Conservation (phyloP, 2,797 vertebrate species). For the Thaleichthys pacificus region DNA sequence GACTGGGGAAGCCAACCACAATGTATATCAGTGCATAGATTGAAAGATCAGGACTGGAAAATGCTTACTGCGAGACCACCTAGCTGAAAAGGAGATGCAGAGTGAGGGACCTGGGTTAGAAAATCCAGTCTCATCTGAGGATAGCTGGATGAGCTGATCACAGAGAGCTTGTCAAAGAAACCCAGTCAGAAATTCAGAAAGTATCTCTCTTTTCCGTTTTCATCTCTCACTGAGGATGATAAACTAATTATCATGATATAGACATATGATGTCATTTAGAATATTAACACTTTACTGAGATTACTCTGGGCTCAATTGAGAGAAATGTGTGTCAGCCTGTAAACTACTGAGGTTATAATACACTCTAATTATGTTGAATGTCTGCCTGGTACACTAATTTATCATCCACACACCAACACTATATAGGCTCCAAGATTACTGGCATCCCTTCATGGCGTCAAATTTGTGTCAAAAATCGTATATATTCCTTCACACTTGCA, state of each 20-base stretch:
- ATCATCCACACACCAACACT: neutral
- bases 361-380: conserved; percentile 6
- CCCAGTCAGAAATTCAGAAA: conserved; percentile 26
- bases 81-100: conserved; percentile 40
- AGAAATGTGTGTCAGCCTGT: no score
- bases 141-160: conserved; percentile 32
- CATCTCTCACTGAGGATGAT: neutral
- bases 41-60: conserved; percentile 20
- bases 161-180: conserved; percentile 24
- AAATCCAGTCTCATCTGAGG: conserved; percentile 12
- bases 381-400: conserved; percentile 6
- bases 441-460: no score
- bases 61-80: conserved; percentile 52
- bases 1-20: no score
- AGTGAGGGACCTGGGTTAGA: conserved; percentile 35
- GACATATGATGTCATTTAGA: neutral
- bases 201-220: conserved; percentile 8
- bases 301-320: no score
- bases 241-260: neutral
- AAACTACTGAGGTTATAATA: neutral
- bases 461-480: no score
- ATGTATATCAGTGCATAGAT: no score
- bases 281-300: neutral
- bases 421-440: no score
- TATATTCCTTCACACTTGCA: no score